A percentile compares a stretch with the other conserved stretches of the same genome.
Evolutionary conservation across 35 echinoderm and acorn worm species (phyloP).

Genomic region (Heliocidaris erythrogramma): DNA sequence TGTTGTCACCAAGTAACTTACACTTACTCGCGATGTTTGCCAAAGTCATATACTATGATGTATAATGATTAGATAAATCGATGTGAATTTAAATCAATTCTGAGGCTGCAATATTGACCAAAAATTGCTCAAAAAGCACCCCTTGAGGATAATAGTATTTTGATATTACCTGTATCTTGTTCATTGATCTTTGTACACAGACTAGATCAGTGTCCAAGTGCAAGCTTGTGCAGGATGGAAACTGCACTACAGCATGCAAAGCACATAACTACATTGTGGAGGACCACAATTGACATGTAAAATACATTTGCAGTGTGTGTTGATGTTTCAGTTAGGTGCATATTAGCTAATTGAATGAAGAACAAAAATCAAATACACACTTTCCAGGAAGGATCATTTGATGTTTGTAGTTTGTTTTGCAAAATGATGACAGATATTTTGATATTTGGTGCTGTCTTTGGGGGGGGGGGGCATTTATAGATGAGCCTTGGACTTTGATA

Average conservation of each 20-base stretch:
- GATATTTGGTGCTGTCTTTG: neutral
- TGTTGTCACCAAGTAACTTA: too few species aligned
- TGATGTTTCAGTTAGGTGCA: neutral
- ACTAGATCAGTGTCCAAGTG: neutral
- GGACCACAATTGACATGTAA: neutral
- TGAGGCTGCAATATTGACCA: too few species aligned
- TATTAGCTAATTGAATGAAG: neutral
- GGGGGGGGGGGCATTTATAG: neutral
- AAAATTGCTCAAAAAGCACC: too few species aligned
- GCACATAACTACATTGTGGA: neutral
- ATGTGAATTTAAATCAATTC: too few species aligned
- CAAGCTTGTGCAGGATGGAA: neutral
- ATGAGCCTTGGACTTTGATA: neutral
- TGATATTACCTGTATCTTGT: neutral
- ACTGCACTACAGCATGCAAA: slow-evolving; percentile 1
- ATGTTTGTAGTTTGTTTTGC: neutral
- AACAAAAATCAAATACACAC: neutral
- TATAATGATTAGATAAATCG: too few species aligned
- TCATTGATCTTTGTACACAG: neutral
- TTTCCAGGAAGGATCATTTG: neutral
- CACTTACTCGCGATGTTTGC: too few species aligned
- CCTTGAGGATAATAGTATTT: too few species aligned
- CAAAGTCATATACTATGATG: too few species aligned
- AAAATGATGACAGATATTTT: neutral
- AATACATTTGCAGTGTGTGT: neutral